phyloP scores from a whole-genome alignment of 2,888 invertebrate species.

The Punctoribates punctum region DNA sequence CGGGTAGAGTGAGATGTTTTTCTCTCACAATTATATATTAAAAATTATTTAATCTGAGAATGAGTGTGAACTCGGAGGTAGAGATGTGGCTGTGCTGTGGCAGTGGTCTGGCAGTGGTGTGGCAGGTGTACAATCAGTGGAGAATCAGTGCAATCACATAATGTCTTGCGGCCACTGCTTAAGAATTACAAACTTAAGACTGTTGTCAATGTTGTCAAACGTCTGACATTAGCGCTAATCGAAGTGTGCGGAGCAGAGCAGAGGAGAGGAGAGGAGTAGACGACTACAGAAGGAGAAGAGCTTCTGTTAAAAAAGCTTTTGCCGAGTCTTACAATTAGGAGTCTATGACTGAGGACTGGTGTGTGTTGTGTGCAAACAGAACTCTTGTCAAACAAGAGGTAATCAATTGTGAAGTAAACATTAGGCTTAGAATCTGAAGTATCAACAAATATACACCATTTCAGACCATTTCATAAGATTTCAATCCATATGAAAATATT shows the following conservation, averaged over 20 bases:
- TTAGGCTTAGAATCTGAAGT: slow-evolving; percentile 35
- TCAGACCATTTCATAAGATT: slow-evolving; percentile 25
- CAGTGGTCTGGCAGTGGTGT: neutral
- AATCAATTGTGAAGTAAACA: slow-evolving; percentile 37
- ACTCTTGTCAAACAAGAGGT: slow-evolving; percentile 39
- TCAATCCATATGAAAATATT: slow-evolving; percentile 27
- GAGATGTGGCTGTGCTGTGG: no score
- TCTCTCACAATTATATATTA: slow-evolving; percentile 26
- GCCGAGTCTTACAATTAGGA: neutral
- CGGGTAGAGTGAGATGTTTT: slow-evolving; percentile 10
- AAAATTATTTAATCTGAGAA: slow-evolving; percentile 17
- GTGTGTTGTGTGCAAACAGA: slow-evolving; percentile 34
- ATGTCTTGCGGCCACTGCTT: slow-evolving; percentile 17
- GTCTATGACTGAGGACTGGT: neutral
- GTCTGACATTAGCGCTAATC: slow-evolving; percentile 12
- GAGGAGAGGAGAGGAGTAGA: no score
- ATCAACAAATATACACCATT: slow-evolving; percentile 33
- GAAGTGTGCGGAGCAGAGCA: neutral
- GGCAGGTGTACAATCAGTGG: slow-evolving; percentile 7
- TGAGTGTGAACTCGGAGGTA: neutral
- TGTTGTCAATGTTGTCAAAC: slow-evolving; percentile 31
- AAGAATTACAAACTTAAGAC: slow-evolving; percentile 22
- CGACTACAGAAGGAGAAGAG: slow-evolving; percentile 4
- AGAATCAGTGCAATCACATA: slow-evolving; percentile 20
- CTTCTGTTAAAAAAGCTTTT: slow-evolving; percentile 24